Percentiles rank a stretch among this genome's conserved stretches.
phyloP scores from a whole-genome alignment of 1,140 invertebrate species.

The Drosophila ohnishii region DNA sequence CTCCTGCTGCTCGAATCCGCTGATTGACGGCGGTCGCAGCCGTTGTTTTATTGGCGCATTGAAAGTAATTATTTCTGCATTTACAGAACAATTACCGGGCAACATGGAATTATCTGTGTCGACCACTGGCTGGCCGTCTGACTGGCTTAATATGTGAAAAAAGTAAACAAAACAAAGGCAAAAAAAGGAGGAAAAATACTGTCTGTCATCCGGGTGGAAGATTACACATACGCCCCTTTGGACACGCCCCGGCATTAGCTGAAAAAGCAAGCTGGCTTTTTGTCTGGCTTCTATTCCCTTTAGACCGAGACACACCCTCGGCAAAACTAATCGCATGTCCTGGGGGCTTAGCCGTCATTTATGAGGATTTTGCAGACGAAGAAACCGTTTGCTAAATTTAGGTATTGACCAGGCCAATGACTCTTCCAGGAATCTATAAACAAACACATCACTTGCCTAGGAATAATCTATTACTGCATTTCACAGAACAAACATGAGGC shows the following conservation, averaged over 20 bases:
- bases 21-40: constrained; percentile 58
- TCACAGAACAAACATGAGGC: constrained; percentile 1
- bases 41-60: constrained; percentile 74
- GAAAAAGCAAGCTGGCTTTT: constrained; percentile 5
- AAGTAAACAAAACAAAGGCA: constrained; percentile 13
- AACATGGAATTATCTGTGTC: constrained; percentile 80
- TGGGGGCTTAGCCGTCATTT: constrained; percentile 6
- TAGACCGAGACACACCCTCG: constrained; percentile 48
- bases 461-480: constrained; percentile 24
- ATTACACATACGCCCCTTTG: constrained; percentile 75
- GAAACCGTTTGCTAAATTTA: constrained; percentile 13
- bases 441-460: constrained; percentile 5
- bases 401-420: constrained; percentile 25
- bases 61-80: constrained; percentile 82
- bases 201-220: constrained; percentile 69
- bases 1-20: constrained; percentile 76
- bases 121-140: constrained; percentile 52
- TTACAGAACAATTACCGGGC: constrained; percentile 80
- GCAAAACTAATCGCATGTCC: constrained; percentile 12
- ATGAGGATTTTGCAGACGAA: constrained; percentile 7
- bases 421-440: constrained; percentile 13
- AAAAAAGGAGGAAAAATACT: constrained; percentile 26
- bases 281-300: constrained; percentile 27
- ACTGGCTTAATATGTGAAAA: constrained; percentile 77
- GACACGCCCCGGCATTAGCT: constrained; percentile 51